Evolutionary conservation across 2,797 vertebrate genomes (phyloP).

Genomic region (Merluccius polli): DNA sequence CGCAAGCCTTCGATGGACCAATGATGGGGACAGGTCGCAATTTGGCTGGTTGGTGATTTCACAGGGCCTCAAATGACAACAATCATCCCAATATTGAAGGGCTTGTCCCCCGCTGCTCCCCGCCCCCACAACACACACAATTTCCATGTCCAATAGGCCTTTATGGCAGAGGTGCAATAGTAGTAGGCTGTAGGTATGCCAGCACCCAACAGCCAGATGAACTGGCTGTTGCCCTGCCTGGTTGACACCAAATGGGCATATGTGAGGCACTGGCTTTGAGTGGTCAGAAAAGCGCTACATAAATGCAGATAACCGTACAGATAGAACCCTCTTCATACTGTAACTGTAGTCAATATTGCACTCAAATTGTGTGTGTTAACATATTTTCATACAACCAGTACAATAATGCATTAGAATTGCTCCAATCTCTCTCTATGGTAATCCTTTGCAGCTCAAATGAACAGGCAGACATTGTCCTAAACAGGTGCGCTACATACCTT

Average conservation of each 20-base stretch:
- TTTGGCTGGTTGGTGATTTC: background rate
- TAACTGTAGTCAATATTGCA: background rate
- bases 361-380: background rate
- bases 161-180: too few species aligned
- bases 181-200: background rate
- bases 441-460: background rate
- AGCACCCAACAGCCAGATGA: too few species aligned
- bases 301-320: background rate
- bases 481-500: conserved; percentile 45
- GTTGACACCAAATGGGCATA: background rate
- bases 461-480: background rate
- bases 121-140: too few species aligned
- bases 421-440: too few species aligned
- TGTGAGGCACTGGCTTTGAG: background rate
- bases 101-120: too few species aligned
- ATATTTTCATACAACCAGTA: background rate
- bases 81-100: background rate
- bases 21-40: background rate
- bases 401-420: too few species aligned
- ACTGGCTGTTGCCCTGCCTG: too few species aligned
- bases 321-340: background rate
- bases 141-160: too few species aligned
- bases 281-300: background rate
- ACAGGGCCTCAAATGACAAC: background rate
- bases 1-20: background rate